These are phyloP conservation scores for Psilopsiagon aymara DNA, from an alignment of 2,113 vertebrate species.

Conservation along the genomic window DNA sequence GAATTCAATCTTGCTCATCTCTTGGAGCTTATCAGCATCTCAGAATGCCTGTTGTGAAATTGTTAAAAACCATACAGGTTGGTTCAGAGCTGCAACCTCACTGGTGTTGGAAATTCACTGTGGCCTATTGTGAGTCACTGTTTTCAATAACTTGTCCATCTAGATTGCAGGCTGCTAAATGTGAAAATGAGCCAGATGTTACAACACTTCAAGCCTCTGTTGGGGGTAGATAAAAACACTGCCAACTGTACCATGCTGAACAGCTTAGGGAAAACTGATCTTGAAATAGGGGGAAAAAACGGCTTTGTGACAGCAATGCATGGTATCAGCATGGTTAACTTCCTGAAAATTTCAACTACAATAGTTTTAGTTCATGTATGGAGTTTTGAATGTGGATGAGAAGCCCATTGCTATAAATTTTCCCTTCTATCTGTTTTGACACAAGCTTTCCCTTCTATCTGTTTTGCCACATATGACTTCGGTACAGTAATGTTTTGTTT, in stretches of 20 bases:
- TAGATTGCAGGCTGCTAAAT: neutral
- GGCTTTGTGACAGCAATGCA: neutral
- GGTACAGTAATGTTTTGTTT: neutral
- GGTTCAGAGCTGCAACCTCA: neutral
- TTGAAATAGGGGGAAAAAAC: neutral
- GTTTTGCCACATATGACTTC: neutral
- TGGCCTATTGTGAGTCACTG: neutral
- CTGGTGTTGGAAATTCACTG: neutral
- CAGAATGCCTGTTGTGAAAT: neutral
- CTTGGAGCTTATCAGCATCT: neutral
- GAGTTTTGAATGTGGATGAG: neutral
- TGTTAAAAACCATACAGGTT: neutral
- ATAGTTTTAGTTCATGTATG: neutral
- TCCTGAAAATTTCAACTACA: rapidly evolving
- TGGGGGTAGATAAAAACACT: neutral
- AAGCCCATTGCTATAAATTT: neutral
- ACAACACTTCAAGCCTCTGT: neutral
- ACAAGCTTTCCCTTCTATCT: neutral
- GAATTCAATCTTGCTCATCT: neutral
- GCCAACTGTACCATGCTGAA: neutral
- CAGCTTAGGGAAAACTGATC: neutral
- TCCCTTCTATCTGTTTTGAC: neutral
- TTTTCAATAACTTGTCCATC: neutral
- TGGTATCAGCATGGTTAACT: no score
- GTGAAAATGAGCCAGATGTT: neutral